These are phyloP conservation scores for Sinohyriopsis cumingii DNA, from an alignment of 2,888 invertebrate genomes.

Conservation along the genomic window DNA sequence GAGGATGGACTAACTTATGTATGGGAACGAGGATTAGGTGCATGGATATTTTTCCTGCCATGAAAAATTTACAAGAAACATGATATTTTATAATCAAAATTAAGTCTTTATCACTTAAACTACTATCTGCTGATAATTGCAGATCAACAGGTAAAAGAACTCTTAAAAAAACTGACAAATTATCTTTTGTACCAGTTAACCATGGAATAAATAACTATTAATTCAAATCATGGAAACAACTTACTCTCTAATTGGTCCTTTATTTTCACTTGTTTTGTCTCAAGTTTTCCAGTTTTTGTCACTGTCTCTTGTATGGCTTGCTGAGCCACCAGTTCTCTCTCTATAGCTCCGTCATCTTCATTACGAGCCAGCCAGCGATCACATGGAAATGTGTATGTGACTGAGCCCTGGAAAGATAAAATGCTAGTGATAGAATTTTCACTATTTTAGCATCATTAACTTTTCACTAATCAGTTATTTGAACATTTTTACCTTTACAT, in stretches of 20 bases:
- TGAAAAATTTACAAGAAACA: too few species aligned
- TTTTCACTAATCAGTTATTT: constrained; percentile 1
- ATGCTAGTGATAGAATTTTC: background rate
- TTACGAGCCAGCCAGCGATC: constrained; percentile 70
- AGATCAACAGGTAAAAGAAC: too few species aligned
- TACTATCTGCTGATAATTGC: too few species aligned
- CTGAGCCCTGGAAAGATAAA: constrained; percentile 62
- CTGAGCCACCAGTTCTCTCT: constrained; percentile 68
- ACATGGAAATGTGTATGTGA: constrained; percentile 70
- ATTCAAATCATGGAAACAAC: constrained; percentile 10
- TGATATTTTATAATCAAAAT: too few species aligned
- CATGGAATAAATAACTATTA: too few species aligned
- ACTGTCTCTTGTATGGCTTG: constrained; percentile 65
- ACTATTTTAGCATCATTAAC: background rate
- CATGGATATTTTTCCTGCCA: too few species aligned
- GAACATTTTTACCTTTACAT: too few species aligned
- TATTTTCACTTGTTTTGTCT: constrained; percentile 58
- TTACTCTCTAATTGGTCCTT: constrained; percentile 62
- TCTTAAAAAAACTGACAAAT: too few species aligned
- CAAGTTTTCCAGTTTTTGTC: constrained; percentile 63
- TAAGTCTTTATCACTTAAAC: too few species aligned
- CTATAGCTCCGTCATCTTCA: constrained; percentile 70
- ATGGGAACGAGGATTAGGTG: too few species aligned
- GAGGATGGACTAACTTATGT: too few species aligned
- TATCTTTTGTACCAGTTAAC: too few species aligned